Base-by-base conservation (phyloP, 2,113 vertebrate genomes). In the Xenopus tropicalis region DNA sequence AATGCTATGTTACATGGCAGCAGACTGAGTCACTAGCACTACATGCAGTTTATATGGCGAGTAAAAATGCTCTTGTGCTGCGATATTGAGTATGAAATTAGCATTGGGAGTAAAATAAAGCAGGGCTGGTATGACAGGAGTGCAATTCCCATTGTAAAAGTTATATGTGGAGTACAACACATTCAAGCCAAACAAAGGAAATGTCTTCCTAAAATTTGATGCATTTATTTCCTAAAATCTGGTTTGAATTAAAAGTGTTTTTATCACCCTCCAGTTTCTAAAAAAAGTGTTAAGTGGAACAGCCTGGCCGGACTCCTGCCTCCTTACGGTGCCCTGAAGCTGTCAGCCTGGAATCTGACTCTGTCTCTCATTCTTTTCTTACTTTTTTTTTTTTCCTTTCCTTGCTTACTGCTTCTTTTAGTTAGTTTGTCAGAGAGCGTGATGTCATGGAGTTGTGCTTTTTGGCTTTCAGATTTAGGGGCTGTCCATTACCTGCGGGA, bases 401-500 rank as follows among this genome's bases (percentile, higher is more conserved):
- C 17, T 65, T 48, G 22, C 43, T 17, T 29, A 57, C 29, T 16
- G 54, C 54, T 29, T 37, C 5, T 22, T 46, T 52, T 3, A 24
- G 5, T 51, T 3, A 44, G 20, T 13, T 24, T 25, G 16, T 62
- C 22, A 54, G 57, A 59, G 67, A 24, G 42, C 68, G 51, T 70
- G 61, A 73, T 57, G 70, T 71, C 63, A 62, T 62, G 48, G 59
- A n/a, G 46, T 65, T 65, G 42, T 67, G 64, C 70, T 65, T 68
- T 17, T 11, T 43, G 54, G 29, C 63, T 48, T 14, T 23, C n/a
- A 57, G 57, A 67, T 63, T 11, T 11, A 22, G 21, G 44, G 44
- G 46, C 71, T 25, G 82, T 76, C 77, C 59, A 74, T 78, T 83
- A 86, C 87, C 86, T 86, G 84, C 72, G 24, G 67, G 78, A 81